Evolutionary conservation across 2,888 invertebrate genomes (phyloP).

Genomic region (Nymphalis c-album): DNA sequence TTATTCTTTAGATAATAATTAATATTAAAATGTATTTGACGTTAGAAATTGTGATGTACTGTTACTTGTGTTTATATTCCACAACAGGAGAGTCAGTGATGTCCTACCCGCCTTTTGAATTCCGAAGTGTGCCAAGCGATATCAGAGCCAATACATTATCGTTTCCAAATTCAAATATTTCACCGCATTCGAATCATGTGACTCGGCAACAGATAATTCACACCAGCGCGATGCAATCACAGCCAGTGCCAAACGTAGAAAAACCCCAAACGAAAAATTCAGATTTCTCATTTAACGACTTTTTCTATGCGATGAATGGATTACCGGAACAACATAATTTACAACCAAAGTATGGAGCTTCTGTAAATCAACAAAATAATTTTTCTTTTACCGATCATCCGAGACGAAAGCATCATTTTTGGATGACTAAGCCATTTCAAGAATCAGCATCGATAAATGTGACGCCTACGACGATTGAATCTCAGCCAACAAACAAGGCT

Average conservation of each 20-base stretch:
- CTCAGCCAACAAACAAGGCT: slow-evolving; percentile 17
- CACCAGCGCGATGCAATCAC: slow-evolving; percentile 31
- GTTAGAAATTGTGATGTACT: slow-evolving; percentile 44
- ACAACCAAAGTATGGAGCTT: slow-evolving; percentile 15
- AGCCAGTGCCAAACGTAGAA: slow-evolving; percentile 36
- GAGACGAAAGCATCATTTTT: slow-evolving; percentile 24
- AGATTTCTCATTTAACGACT: slow-evolving; percentile 47
- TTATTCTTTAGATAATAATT: slow-evolving; percentile 21
- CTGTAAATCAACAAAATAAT: slow-evolving; percentile 4
- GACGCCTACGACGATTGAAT: slow-evolving; percentile 14
- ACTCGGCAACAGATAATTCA: slow-evolving; percentile 39
- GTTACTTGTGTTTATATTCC: slow-evolving; percentile 35
- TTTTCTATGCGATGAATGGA: slow-evolving; percentile 50
- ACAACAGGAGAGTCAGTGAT: slow-evolving; percentile 49
- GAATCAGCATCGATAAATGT: slow-evolving; percentile 23
- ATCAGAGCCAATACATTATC: slow-evolving; percentile 31
- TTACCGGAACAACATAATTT: slow-evolving; percentile 31
- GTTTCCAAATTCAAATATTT: slow-evolving; percentile 35
- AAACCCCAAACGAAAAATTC: slow-evolving; percentile 37
- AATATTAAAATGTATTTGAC: slow-evolving; percentile 32
- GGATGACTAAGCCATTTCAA: slow-evolving; percentile 20
- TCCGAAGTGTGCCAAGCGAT: slow-evolving; percentile 44
- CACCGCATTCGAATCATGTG: slow-evolving; percentile 32
- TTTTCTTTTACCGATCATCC: slow-evolving; percentile 10
- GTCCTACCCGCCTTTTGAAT: slow-evolving; percentile 54